Conservation (phyloP, 2,888 invertebrate genomes). For the Hololepta plana region DNA sequence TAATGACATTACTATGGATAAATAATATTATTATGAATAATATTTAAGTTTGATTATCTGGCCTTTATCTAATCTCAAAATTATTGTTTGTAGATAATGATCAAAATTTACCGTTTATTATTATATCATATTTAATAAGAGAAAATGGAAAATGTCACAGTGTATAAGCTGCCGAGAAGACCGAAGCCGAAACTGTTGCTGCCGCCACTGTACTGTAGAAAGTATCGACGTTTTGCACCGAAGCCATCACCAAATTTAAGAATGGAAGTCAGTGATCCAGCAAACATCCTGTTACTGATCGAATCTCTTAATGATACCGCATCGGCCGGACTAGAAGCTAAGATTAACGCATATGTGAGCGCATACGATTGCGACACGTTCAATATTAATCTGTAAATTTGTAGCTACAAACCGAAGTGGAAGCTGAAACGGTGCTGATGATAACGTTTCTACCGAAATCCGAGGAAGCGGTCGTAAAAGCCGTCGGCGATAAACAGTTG, state of each 20-base stretch:
- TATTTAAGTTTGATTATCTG: slow-evolving; percentile 2
- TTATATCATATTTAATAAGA: slow-evolving; percentile 1
- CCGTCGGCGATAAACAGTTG: slow-evolving; percentile 32
- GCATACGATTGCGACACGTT: slow-evolving; percentile 1
- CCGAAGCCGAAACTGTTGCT: slow-evolving; percentile 15
- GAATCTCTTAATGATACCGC: slow-evolving; percentile 32
- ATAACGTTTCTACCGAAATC: slow-evolving; percentile 27
- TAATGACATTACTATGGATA: too few species aligned
- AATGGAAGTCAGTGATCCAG: slow-evolving; percentile 35
- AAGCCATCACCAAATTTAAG: slow-evolving; percentile 13
- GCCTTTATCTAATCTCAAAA: slow-evolving; percentile 11
- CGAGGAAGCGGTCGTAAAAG: slow-evolving; percentile 38
- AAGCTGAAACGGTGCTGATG: slow-evolving; percentile 9
- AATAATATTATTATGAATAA: slow-evolving; percentile 1
- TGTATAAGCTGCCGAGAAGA: slow-evolving; percentile 13
- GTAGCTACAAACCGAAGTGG: slow-evolving; percentile 8
- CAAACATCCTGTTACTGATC: slow-evolving; percentile 34
- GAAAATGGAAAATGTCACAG: slow-evolving; percentile 14
- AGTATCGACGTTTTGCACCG: slow-evolving; percentile 8
- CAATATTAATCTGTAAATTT: slow-evolving; percentile 5
- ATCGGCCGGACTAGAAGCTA: slow-evolving; percentile 33
- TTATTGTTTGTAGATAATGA: slow-evolving; percentile 8
- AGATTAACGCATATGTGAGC: slow-evolving; percentile 42
- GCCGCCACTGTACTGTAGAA: slow-evolving; percentile 16
- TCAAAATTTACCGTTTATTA: slow-evolving; percentile 12